Evolutionary conservation across 2,888 invertebrate species (phyloP).

Genomic region (Helleia helle): DNA sequence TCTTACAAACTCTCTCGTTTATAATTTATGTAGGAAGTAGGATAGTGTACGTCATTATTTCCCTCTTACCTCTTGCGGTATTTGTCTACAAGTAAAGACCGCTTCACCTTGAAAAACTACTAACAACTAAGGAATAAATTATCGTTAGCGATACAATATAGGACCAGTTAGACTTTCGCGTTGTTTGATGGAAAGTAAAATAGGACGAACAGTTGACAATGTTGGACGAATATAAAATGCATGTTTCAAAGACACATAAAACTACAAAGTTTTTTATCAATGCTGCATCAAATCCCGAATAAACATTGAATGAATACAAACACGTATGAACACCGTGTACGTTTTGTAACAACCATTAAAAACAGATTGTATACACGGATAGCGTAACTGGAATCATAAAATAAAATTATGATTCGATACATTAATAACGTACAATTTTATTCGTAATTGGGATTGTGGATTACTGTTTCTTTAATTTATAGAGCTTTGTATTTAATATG

Average conservation of each 20-base stretch:
- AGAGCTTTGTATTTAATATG: background rate
- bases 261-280: background rate
- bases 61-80: no score
- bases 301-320: background rate
- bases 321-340: background rate
- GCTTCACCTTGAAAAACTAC: no score
- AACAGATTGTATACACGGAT: background rate
- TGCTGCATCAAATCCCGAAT: background rate
- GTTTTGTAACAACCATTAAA: background rate
- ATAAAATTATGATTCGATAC: constrained; percentile 8
- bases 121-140: no score
- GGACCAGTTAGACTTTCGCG: no score
- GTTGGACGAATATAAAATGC: background rate
- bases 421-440: constrained; percentile 4
- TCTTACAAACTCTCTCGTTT: no score
- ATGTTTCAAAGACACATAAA: background rate
- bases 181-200: no score
- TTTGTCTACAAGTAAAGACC: no score
- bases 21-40: no score
- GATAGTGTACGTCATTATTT: no score
- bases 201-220: no score
- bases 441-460: constrained; percentile 5
- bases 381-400: background rate
- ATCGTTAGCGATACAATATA: no score
- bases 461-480: constrained; percentile 2